phyloP scores from a whole-genome alignment of 2,113 vertebrate genomes.

The Jacana jacana region DNA sequence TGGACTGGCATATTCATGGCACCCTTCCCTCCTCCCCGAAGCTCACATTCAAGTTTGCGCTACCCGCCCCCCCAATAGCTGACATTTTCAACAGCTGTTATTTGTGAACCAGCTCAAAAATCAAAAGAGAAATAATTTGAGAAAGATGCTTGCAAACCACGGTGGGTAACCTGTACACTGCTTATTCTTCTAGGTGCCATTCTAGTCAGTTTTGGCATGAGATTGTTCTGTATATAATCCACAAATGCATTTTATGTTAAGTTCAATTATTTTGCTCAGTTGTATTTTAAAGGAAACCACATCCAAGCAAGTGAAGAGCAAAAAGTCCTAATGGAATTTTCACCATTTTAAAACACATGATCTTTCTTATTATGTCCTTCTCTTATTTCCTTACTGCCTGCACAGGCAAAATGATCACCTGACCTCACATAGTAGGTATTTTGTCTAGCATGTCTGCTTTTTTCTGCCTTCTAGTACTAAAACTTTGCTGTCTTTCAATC shows the following conservation, averaged over 20 bases:
- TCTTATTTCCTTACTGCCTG: neutral
- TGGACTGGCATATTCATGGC: constrained; percentile 79
- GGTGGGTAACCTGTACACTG: constrained; percentile 21
- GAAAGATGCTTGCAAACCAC: constrained; percentile 66
- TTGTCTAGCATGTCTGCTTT: neutral
- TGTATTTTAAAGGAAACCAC: constrained; percentile 6
- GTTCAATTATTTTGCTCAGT: neutral
- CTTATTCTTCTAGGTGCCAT: constrained; percentile 40
- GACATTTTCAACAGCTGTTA: constrained; percentile 86
- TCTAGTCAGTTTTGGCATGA: constrained; percentile 43
- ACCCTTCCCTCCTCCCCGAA: constrained; percentile 50
- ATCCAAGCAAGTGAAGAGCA: neutral
- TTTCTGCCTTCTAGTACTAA: neutral
- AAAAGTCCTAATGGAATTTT: neutral
- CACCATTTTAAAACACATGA: neutral
- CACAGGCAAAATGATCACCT: neutral
- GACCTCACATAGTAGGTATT: neutral
- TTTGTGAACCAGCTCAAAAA: constrained; percentile 82
- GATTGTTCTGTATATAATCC: constrained; percentile 8
- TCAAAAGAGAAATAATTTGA: constrained; percentile 72
- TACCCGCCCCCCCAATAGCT: constrained; percentile 75
- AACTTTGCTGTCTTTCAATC: neutral
- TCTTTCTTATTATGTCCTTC: neutral
- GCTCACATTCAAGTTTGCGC: constrained; percentile 74
- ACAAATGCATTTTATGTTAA: neutral